Evolutionary conservation across 1,140 invertebrate genomes (phyloP).

Genomic region (Trachelipus rathkii): DNA sequence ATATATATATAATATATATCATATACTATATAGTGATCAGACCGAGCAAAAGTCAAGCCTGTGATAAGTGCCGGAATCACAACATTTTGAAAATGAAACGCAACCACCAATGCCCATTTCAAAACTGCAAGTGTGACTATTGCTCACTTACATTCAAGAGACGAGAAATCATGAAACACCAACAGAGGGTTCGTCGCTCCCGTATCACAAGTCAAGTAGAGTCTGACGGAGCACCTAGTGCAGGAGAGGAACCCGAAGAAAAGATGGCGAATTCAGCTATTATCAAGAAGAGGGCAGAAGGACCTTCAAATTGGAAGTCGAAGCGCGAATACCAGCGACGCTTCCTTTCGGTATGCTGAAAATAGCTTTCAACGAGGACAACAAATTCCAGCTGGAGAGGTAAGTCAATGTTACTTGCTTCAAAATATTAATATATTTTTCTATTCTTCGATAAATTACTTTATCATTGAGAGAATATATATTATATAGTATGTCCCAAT

Average conservation of each 20-base stretch:
- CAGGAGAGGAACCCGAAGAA: not conserved
- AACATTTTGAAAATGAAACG: not conserved
- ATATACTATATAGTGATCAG: too few relatives aligned
- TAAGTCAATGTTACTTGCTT: too few relatives aligned
- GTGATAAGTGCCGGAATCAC: slow-evolving; percentile 27
- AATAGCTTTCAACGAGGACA: too few relatives aligned
- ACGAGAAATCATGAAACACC: slow-evolving; percentile 13
- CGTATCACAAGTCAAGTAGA: slow-evolving; percentile 13
- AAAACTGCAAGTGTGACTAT: slow-evolving; percentile 19
- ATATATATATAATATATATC: too few relatives aligned
- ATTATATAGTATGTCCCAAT: too few relatives aligned
- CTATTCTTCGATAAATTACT: too few relatives aligned
- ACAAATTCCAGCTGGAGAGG: too few relatives aligned
- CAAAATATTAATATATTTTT: too few relatives aligned
- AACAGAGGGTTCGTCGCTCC: slow-evolving; percentile 16
- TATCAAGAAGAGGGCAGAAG: not conserved
- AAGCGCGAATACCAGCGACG: too few relatives aligned
- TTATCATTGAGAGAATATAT: too few relatives aligned
- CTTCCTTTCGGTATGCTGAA: too few relatives aligned
- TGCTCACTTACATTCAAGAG: slow-evolving; percentile 16
- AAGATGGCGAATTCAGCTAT: not conserved
- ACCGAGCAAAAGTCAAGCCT: not conserved
- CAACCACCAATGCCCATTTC: slow-evolving; percentile 16
- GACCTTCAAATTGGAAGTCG: too few relatives aligned
- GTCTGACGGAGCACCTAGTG: not conserved